Percentiles rank a stretch among this genome's conserved stretches.
Conservation (phyloP, 2,113 vertebrate species). For the Paratilapia polleni region DNA sequence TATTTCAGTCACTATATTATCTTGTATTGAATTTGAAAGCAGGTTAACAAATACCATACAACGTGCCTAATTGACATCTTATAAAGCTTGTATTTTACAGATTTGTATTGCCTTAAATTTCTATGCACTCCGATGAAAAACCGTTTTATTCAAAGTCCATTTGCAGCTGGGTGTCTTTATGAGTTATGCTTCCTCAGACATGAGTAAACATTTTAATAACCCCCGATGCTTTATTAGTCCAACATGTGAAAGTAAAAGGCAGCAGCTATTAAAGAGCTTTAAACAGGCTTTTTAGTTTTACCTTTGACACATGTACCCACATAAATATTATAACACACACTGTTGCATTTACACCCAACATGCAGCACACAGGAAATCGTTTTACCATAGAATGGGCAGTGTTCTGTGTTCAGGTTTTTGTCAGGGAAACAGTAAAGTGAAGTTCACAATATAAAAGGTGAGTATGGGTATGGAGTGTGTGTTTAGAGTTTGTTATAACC, state of each 20-base stretch:
- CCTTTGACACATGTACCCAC: slow-evolving; percentile 60
- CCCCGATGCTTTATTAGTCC: slow-evolving; percentile 68
- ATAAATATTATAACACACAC: slow-evolving; percentile 38
- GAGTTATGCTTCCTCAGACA: slow-evolving; percentile 52
- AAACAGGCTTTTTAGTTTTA: slow-evolving; percentile 64
- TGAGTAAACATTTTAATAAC: slow-evolving; percentile 70
- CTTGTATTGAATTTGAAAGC: background rate
- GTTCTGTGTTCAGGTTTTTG: background rate
- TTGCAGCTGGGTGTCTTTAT: slow-evolving; percentile 71
- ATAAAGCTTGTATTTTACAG: slow-evolving; percentile 7
- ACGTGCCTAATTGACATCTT: slow-evolving; percentile 9
- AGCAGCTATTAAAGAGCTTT: slow-evolving; percentile 60
- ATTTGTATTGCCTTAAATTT: slow-evolving; percentile 26
- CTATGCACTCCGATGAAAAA: slow-evolving; percentile 16
- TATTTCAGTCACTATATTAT: background rate
- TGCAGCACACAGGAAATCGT: slow-evolving; percentile 5
- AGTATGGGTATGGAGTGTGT: background rate
- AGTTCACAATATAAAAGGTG: background rate
- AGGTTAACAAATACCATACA: slow-evolving; percentile 9
- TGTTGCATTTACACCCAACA: slow-evolving; percentile 46
- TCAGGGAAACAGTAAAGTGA: slow-evolving; percentile 13
- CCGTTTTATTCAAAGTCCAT: slow-evolving; percentile 22
- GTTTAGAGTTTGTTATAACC: background rate
- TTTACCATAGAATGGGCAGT: background rate
- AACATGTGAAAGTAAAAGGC: slow-evolving; percentile 59